Evolutionary conservation across 2,888 invertebrate species (phyloP).

Genomic region (Imbricaverruca yamaguchii): DNA sequence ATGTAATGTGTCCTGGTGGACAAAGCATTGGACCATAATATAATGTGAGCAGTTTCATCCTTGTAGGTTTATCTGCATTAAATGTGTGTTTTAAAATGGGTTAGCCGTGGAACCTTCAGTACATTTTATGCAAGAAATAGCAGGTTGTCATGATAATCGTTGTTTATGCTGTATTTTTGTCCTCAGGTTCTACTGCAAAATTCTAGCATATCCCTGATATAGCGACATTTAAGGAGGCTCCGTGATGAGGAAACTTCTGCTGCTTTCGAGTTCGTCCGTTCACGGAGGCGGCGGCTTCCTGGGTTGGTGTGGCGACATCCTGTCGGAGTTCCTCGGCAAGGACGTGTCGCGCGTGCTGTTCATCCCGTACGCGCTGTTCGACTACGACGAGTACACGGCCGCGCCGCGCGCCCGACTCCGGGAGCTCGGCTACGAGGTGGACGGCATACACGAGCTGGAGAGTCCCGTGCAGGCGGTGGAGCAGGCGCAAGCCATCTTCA

Average conservation of each 20-base stretch:
- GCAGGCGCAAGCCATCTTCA: slow-evolving; percentile 60
- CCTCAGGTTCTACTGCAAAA: too few relatives aligned
- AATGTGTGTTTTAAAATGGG: too few relatives aligned
- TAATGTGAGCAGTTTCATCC: too few relatives aligned
- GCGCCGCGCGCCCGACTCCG: slow-evolving; percentile 53
- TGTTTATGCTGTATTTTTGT: too few relatives aligned
- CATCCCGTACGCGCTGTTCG: slow-evolving; percentile 63
- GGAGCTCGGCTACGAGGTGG: slow-evolving; percentile 51
- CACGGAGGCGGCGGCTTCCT: slow-evolving; percentile 28
- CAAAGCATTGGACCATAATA: too few relatives aligned
- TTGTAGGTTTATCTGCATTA: too few relatives aligned
- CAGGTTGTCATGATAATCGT: too few relatives aligned
- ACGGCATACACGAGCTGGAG: slow-evolving; percentile 53
- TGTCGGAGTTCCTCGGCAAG: slow-evolving; percentile 29
- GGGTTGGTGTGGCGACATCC: slow-evolving; percentile 29
- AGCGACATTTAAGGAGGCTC: too few relatives aligned
- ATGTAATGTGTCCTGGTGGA: too few relatives aligned
- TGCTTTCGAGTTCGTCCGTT: slow-evolving; percentile 29
- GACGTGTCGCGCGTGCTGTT: slow-evolving; percentile 49
- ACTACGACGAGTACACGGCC: slow-evolving; percentile 57
- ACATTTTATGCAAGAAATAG: too few relatives aligned
- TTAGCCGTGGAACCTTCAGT: too few relatives aligned
- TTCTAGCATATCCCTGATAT: too few relatives aligned
- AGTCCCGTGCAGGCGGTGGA: slow-evolving; percentile 53
- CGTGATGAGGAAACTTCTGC: slow-evolving; percentile 13